Evolutionary conservation across 2,888 invertebrate genomes (phyloP), one percentile per base, ranked within the genome.

Genomic region (Tigriopus californicus): DNA sequence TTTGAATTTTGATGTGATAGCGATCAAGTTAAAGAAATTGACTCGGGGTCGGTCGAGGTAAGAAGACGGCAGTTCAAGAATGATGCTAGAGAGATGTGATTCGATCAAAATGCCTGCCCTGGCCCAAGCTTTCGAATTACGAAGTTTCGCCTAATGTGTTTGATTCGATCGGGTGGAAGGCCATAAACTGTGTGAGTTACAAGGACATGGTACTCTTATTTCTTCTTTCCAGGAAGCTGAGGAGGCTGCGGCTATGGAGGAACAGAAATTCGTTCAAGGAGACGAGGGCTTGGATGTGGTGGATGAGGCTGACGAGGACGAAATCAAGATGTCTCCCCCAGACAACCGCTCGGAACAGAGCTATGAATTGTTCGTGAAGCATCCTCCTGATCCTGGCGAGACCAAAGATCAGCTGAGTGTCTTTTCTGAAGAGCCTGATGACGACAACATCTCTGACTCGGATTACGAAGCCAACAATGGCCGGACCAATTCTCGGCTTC

Each of bases 331-430:
- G 73, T 89, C 90, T 60, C 89, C 90, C 54, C 90, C 91, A 64
- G 87, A 85, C 8, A 33, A 33, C 72, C 83, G 83, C 72, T 91
- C 91, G 62, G 87, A 86, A 72, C 85, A 85, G 71, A 89, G 89
- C 73, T 89, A 89, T 76, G 90, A 91, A 74, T 76, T 86, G 66
- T 90, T 88, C 74, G 85, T 87, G 65, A 85, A 83, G 68, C 87
- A 87, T 71, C 87, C 86, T 69, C 85, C 85, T 68, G 85, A 85
- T 67, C 83, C 83, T 73, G 82, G 82, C 69, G 88, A 88, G 72
- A 87, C 87, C 79, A 64, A 63, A 77, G 83, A 83, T 68, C 86
- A 87, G 73, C 83, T 86, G 73, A 89, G 89, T 80, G 88, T 88
- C 75, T 83, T 90, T 68, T 80, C 87, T 70, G 85, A 85, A 72